Evolutionary conservation across 30 jellyfish, hydroid and myxozoan genomes (phyloP), one percentile per base, ranked within the genome.

Genomic region (Clytia hemisphaerica): DNA sequence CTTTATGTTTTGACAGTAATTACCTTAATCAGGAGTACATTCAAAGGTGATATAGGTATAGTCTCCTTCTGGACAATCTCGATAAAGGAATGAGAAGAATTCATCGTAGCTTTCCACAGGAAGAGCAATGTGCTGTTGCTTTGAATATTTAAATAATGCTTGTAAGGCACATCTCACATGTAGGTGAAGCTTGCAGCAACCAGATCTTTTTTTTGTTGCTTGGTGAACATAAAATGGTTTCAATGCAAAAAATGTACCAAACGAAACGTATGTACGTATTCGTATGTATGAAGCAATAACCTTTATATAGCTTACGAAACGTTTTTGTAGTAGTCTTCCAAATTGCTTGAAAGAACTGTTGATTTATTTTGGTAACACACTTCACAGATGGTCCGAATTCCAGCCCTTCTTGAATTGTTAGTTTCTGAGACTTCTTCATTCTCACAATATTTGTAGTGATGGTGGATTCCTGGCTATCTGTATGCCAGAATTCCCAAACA

Each of bases 401-500:
- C 64, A 50, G 64, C 19, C 25, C 64, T 33, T 50, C 25, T 33
- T 50, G 64, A 50, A 28, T n/a, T 18, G 19, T 50, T 50, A 33
- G 64, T 33, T 50, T 50, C 19, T 50, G 32, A 50, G 64, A n/a
- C 32, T n/a, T 33, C 25, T 33, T 28, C 25, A 50, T 28, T 33
- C 25, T 50, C 32, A 33, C 64, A 28, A 18, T 7, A n/a, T n/a
- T 28, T n/a, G 64, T 18, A n/a, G 64, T 50, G 64, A 50, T 28
- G 32, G 64, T 50, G 19, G 64, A 50, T n/a, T 50, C 22, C 64
- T 18, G 32, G 26, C 64, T 50, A 5, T 50, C 25, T 28, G 64
- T 33, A n/a, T 50, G 32, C 64, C 64, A 18, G 26, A 50, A 50
- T 50, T 33, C 25, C 64, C 64, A 50, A 33, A 50, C 64, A 50